Evolutionary conservation across 64 coral and sea anemone genomes (phyloP).

Genomic region (Montipora efflorescens): DNA sequence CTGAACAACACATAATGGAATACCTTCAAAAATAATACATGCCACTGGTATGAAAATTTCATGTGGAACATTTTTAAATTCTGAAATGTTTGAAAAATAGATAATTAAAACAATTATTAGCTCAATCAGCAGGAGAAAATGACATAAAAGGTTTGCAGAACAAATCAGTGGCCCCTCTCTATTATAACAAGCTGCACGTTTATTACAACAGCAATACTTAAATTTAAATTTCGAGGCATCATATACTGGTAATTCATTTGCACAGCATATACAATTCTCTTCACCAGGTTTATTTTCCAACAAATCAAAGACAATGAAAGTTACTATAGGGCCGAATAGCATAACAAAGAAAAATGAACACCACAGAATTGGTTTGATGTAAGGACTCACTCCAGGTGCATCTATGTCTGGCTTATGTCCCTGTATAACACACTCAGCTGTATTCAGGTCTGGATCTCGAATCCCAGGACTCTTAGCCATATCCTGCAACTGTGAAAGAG

Average conservation of each 20-base stretch:
- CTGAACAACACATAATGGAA: too few relatives aligned
- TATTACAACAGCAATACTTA: background rate
- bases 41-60: background rate
- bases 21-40: background rate
- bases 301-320: background rate
- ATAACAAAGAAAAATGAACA: constrained; percentile 1
- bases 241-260: background rate
- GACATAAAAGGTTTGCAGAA: constrained; percentile 1
- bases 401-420: constrained; percentile 12
- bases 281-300: background rate
- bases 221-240: background rate
- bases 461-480: background rate
- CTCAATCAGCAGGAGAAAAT: background rate
- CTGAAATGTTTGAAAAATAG: background rate
- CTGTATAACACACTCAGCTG: constrained; percentile 14
- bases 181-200: background rate
- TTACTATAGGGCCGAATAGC: background rate
- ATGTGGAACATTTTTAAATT: background rate
- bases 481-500: background rate
- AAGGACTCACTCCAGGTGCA: background rate
- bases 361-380: constrained; percentile 6
- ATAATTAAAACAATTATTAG: background rate
- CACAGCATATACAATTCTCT: background rate
- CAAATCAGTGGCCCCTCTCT: background rate
- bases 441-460: constrained; percentile 5